phyloP scores from a whole-genome alignment of 2,113 vertebrate genomes.

The Patagioenas fasciata region DNA sequence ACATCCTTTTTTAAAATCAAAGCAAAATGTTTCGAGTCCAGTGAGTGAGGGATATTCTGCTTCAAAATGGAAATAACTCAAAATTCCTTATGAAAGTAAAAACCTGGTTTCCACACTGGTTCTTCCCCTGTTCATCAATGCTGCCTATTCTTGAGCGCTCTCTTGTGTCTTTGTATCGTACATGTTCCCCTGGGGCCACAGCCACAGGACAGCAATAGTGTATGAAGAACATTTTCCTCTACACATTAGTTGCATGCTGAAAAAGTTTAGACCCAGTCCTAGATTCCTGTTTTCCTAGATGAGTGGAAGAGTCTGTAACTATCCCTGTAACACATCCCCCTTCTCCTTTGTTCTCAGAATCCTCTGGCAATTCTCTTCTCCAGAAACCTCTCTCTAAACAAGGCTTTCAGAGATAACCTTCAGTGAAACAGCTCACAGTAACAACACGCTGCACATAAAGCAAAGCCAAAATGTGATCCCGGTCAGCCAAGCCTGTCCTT shows the following conservation, averaged over 20 bases:
- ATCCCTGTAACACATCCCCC: neutral
- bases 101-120: neutral
- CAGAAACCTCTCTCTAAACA: neutral
- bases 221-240: neutral
- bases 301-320: neutral
- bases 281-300: neutral
- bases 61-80: neutral
- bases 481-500: neutral
- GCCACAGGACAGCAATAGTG: neutral
- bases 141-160: neutral
- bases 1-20: neutral
- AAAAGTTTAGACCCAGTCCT: neutral
- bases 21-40: neutral
- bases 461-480: neutral
- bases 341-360: conserved; percentile 1
- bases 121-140: neutral
- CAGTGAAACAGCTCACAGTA: neutral
- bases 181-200: neutral
- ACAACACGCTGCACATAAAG: neutral
- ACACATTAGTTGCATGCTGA: neutral
- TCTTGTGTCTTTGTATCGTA: neutral
- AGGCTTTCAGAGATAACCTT: neutral
- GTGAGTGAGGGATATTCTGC: neutral
- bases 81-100: neutral
- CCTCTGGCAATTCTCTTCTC: neutral